phyloP scores from a whole-genome alignment of 1,140 invertebrate genomes.

The Maconellicoccus hirsutus region DNA sequence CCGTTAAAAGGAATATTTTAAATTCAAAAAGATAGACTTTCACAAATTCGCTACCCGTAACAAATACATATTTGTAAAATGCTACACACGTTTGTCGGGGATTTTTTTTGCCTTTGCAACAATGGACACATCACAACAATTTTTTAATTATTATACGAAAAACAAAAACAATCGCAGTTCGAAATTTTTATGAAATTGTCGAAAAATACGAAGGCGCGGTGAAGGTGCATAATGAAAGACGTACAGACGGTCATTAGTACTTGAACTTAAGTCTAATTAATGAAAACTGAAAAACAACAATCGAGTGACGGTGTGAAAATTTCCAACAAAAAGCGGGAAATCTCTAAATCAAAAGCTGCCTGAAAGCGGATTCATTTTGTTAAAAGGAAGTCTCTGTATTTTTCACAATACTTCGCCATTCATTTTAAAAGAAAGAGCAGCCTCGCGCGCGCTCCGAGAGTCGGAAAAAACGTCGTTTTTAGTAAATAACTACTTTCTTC shows the following conservation, averaged over 20 bases:
- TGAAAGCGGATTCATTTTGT: constrained; percentile 8
- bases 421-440: background rate
- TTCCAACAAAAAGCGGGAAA: background rate
- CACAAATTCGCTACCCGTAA: background rate
- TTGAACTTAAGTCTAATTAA: background rate
- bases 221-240: background rate
- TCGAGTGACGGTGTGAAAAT: constrained; percentile 7
- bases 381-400: constrained; percentile 8
- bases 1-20: background rate
- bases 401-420: constrained; percentile 3
- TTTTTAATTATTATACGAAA: background rate
- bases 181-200: too few relatives aligned
- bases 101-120: background rate
- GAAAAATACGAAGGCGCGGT: background rate
- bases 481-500: constrained; percentile 3
- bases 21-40: background rate
- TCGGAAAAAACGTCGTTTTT: background rate
- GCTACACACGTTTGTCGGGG: background rate
- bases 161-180: background rate
- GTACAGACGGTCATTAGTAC: background rate
- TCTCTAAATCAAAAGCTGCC: constrained; percentile 7
- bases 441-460: background rate
- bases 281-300: constrained; percentile 5
- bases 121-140: background rate
- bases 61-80: background rate